These are phyloP conservation scores for Conus betulinus DNA, from an alignment of 1,140 invertebrate species.

Conservation along the genomic window DNA sequence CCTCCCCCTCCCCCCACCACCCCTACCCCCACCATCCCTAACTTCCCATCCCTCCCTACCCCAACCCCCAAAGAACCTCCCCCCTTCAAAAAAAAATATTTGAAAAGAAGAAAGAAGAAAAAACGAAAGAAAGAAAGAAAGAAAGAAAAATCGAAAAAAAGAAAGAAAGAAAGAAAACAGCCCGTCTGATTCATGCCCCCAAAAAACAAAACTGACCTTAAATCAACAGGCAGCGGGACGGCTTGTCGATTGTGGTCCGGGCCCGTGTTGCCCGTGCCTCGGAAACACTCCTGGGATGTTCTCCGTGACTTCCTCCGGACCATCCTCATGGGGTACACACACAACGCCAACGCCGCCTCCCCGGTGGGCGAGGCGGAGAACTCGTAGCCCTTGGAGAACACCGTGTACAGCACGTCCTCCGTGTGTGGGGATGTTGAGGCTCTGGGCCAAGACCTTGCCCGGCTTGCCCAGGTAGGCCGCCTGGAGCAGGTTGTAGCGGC, in stretches of 20 bases:
- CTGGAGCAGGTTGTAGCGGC: slow-evolving; percentile 90
- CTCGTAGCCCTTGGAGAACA: slow-evolving; percentile 92
- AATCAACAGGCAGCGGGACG: slow-evolving; percentile 47
- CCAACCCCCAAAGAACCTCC: too few relatives aligned
- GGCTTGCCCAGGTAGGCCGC: slow-evolving; percentile 95
- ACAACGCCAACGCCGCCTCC: slow-evolving; percentile 91
- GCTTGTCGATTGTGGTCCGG: slow-evolving; percentile 64
- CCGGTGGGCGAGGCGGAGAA: slow-evolving; percentile 82
- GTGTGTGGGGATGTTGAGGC: slow-evolving; percentile 88
- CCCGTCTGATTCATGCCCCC: too few relatives aligned
- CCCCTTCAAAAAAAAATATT: too few relatives aligned
- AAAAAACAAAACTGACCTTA: slow-evolving; percentile 16
- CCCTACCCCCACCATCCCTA: too few relatives aligned
- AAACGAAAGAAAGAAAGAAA: too few relatives aligned
- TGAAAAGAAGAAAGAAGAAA: too few relatives aligned
- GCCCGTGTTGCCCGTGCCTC: slow-evolving; percentile 74
- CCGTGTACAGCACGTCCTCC: slow-evolving; percentile 95
- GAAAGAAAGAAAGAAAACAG: too few relatives aligned
- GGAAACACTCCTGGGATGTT: slow-evolving; percentile 98
- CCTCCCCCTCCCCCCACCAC: too few relatives aligned
- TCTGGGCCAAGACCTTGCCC: slow-evolving; percentile 91
- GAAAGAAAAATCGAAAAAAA: too few relatives aligned
- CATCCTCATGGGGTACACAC: slow-evolving; percentile 95
- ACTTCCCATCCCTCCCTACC: too few relatives aligned
- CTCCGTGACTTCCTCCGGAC: slow-evolving; percentile 95